These are phyloP conservation scores for Lepidochitona cinerea DNA, from an alignment of 2,888 invertebrate genomes.

Conservation along the genomic window DNA sequence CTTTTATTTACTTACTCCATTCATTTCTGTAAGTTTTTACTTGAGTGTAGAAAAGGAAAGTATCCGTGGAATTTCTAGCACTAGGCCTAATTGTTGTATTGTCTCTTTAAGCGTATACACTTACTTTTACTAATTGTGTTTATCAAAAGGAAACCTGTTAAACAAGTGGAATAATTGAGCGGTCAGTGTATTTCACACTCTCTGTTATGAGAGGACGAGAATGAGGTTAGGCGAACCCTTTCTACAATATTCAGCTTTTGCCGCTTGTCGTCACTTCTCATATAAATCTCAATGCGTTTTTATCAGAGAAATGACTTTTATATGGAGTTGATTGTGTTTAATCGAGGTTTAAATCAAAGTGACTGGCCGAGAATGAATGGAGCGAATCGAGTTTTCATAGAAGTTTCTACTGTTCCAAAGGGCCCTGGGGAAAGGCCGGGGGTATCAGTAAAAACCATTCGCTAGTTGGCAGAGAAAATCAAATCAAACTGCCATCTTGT, in stretches of 20 bases:
- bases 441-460: not conserved
- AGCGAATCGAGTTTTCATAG: constrained; percentile 1
- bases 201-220: not conserved
- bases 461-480: not conserved
- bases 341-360: constrained; percentile 5
- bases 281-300: constrained; percentile 1
- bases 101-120: too few relatives aligned
- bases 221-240: not conserved
- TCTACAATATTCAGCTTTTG: not conserved
- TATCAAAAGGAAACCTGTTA: not conserved
- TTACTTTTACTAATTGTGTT: too few relatives aligned
- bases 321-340: constrained; percentile 1
- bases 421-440: not conserved
- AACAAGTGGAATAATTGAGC: not conserved
- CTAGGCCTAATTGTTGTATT: too few relatives aligned
- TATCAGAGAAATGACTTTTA: not conserved
- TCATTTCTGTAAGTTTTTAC: too few relatives aligned
- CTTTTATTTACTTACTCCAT: too few relatives aligned
- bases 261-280: not conserved
- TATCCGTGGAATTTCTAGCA: too few relatives aligned
- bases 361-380: constrained; percentile 3
- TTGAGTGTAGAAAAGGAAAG: too few relatives aligned
- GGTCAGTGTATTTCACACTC: not conserved
- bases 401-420: not conserved
- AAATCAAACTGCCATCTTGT: not conserved